Base-by-base conservation (phyloP, 2,797 vertebrate species). In the Protonibea diacanthus region DNA sequence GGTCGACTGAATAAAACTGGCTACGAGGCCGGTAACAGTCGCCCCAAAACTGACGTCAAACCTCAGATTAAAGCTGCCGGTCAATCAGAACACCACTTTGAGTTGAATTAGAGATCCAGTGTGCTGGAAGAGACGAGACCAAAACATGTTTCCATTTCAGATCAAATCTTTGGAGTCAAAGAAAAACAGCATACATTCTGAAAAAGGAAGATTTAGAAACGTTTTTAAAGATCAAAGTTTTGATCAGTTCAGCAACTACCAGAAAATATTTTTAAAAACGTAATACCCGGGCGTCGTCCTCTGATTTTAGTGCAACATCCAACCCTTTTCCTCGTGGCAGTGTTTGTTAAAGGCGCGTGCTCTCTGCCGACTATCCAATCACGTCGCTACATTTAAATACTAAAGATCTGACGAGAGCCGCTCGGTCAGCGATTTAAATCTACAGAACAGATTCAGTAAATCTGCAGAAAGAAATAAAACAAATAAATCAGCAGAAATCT, bases 281-380 rank as follows among this genome's bases (percentile, higher is more conserved):
- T 10, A 56, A 48, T 1, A 57, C 5, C 21, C 78, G 77, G 82
- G 71, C 78, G 72, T 59, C 25, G 6, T 62, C 8, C 33, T 33
- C 38, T 44, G 65, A 80, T 52, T 61, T 18, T 42, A 38, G 79
- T 67, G 65, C 53, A 71, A 84, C 82, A 83, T 81, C 84, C 74
- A 72, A n/a, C 44, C 62, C 53, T 29, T 38, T 40, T 8, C n/a
- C 65, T 33, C 20, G 9, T 15, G 49, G 52, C 63, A 61, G 57
- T 40, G 53, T 70, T 66, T 14, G 57, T 77, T 33, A 57, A 75
- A 80, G 53, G 61, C 73, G 20, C 3, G 33, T 49, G 18, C 27
- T 3, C 27, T 3, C 21, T 17, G n/a, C 33, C 9, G 14, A 45
- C 15, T 8, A 6, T 44, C 40, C 51, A 6, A 49, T 23, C 27